These are phyloP conservation scores for Cyrtodaria siliqua DNA, from an alignment of 2,888 invertebrate genomes.

Conservation along the genomic window DNA sequence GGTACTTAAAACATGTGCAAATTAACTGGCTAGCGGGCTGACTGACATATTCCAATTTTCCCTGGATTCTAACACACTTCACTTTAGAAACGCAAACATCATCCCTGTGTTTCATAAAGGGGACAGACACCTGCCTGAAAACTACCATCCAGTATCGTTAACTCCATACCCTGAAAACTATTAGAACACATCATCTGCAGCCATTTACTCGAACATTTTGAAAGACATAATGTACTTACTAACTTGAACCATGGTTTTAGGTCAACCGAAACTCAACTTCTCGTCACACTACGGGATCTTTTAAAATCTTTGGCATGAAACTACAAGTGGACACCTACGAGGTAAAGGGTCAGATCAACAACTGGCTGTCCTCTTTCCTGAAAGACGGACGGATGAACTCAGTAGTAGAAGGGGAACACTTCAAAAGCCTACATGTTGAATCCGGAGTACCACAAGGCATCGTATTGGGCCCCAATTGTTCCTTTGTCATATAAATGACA, in stretches of 20 bases:
- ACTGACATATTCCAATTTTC: slow-evolving; percentile 10
- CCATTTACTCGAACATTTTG: slow-evolving; percentile 29
- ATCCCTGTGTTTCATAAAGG: slow-evolving; percentile 45
- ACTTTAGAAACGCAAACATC: slow-evolving; percentile 49
- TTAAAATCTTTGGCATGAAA: slow-evolving; percentile 19
- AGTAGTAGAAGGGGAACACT: slow-evolving; percentile 18
- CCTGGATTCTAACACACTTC: slow-evolving; percentile 30
- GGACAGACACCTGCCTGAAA: slow-evolving; percentile 20
- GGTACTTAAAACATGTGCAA: neutral
- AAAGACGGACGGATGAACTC: slow-evolving; percentile 26
- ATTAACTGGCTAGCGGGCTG: slow-evolving; percentile 13
- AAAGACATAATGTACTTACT: slow-evolving; percentile 21
- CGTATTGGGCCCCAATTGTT: slow-evolving; percentile 24
- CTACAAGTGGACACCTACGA: slow-evolving; percentile 29
- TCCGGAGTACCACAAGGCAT: slow-evolving; percentile 24
- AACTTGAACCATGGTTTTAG: slow-evolving; percentile 31
- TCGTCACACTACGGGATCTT: slow-evolving; percentile 22
- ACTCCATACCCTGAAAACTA: slow-evolving; percentile 17
- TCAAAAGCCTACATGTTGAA: slow-evolving; percentile 9
- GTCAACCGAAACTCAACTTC: slow-evolving; percentile 26
- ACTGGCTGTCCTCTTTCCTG: slow-evolving; percentile 30
- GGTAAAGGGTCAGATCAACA: slow-evolving; percentile 12
- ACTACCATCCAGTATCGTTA: slow-evolving; percentile 21
- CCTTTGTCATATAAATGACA: slow-evolving; percentile 28
- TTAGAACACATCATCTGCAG: slow-evolving; percentile 35